These are phyloP conservation scores for Lacerta agilis DNA, from an alignment of 2,797 vertebrate genomes.

Conservation along the genomic window DNA sequence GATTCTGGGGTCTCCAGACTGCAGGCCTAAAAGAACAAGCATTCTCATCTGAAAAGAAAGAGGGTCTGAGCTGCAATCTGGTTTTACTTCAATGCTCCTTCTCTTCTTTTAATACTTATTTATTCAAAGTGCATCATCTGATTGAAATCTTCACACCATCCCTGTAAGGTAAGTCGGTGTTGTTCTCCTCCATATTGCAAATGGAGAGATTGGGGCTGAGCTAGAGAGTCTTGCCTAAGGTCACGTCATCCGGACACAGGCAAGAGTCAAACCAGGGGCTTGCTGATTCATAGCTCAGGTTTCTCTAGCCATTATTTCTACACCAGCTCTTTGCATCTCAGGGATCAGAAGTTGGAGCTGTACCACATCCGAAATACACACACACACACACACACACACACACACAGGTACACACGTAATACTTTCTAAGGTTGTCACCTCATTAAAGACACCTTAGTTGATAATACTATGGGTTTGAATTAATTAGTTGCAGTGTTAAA, in stretches of 20 bases:
- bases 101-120: neutral
- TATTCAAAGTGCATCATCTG: neutral
- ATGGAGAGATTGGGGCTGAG: neutral
- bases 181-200: neutral
- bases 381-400: too few relatives aligned
- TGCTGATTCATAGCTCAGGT: neutral
- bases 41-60: too few relatives aligned
- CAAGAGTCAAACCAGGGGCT: neutral
- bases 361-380: neutral
- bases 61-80: too few relatives aligned
- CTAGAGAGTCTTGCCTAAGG: neutral
- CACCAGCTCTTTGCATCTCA: neutral
- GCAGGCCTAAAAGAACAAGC: neutral
- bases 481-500: too few relatives aligned
- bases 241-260: neutral
- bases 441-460: too few relatives aligned
- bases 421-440: too few relatives aligned
- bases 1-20: neutral
- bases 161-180: neutral
- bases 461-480: too few relatives aligned
- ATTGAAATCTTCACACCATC: neutral
- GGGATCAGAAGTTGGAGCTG: neutral
- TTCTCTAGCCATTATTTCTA: neutral
- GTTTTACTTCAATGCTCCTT: neutral
- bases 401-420: too few relatives aligned